A percentile compares a stretch with the other conserved stretches of the same genome.
These are phyloP conservation scores for Epinephelus fuscoguttatus DNA, from an alignment of 2,113 vertebrate genomes.

Conservation along the genomic window DNA sequence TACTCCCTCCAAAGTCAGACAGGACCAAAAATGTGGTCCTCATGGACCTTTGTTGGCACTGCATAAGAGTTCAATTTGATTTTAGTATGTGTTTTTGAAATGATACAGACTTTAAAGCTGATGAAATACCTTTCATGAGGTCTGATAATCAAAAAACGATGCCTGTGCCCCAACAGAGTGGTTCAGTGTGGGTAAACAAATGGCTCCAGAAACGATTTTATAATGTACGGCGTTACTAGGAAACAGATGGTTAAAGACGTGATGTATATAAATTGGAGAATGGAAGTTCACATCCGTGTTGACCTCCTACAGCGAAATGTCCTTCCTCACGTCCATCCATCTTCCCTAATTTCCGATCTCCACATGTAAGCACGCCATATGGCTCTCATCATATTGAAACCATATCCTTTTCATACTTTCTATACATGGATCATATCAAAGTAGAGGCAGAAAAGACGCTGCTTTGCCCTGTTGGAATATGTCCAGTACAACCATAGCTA, in stretches of 20 bases:
- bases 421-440: constrained; percentile 23
- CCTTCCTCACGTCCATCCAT: neutral
- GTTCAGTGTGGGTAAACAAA: neutral
- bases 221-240: neutral
- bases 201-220: neutral
- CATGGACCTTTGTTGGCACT: neutral
- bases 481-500: neutral
- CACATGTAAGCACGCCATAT: constrained; percentile 15
- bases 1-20: neutral
- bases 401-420: constrained; percentile 8
- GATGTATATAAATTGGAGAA: neutral
- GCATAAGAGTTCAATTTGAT: neutral
- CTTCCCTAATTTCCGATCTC: constrained; percentile 20
- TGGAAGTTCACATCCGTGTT: neutral
- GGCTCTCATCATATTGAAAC: constrained; percentile 35
- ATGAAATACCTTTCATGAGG: neutral
- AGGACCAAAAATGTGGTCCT: neutral
- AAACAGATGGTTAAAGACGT: constrained; percentile 31
- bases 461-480: constrained; percentile 1
- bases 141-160: neutral
- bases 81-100: neutral
- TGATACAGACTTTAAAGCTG: neutral
- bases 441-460: neutral
- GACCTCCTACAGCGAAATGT: constrained; percentile 1
- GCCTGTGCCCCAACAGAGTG: neutral